A percentile compares a stretch with the other conserved stretches of the same genome.
These are phyloP conservation scores for Oncorhynchus kisutch DNA, from an alignment of 2,113 vertebrate genomes.

Conservation along the genomic window DNA sequence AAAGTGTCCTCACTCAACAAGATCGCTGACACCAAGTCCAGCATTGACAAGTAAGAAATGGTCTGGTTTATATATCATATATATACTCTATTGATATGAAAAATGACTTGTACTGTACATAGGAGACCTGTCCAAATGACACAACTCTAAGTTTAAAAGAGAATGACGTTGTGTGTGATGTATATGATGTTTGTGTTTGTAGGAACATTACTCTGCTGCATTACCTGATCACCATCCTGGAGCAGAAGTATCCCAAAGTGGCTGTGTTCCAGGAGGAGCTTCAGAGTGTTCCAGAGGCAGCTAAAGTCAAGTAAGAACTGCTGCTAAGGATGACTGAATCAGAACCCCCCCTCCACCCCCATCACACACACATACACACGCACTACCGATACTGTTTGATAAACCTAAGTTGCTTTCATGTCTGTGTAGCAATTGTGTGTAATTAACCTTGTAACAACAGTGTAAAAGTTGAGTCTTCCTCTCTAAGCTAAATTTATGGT, in stretches of 20 bases:
- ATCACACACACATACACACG: neutral
- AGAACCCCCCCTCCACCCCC: neutral
- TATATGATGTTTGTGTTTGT: slow-evolving; percentile 21
- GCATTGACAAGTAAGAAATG: slow-evolving; percentile 94
- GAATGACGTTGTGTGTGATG: slow-evolving; percentile 1
- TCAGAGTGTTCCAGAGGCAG: slow-evolving; percentile 83
- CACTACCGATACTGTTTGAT: neutral
- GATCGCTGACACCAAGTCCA: slow-evolving; percentile 98
- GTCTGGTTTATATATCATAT: too few species aligned
- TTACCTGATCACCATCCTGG: slow-evolving; percentile 97
- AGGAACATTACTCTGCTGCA: slow-evolving; percentile 97
- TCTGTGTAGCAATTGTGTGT: too few species aligned
- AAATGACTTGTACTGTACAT: too few species aligned
- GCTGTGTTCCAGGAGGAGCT: slow-evolving; percentile 88
- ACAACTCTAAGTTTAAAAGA: neutral
- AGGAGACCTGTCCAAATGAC: too few species aligned
- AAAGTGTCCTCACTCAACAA: slow-evolving; percentile 98
- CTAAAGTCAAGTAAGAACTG: slow-evolving; percentile 92
- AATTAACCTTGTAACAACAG: too few species aligned
- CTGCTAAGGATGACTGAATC: neutral
- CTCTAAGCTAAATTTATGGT: too few species aligned
- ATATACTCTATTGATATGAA: neutral
- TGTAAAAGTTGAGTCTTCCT: too few species aligned
- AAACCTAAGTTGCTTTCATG: too few species aligned
- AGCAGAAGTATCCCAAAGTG: slow-evolving; percentile 97